Evolutionary conservation across 2,888 invertebrate genomes (phyloP), one percentile per base, ranked within the genome.

Genomic region (Amaurobius ferox): DNA sequence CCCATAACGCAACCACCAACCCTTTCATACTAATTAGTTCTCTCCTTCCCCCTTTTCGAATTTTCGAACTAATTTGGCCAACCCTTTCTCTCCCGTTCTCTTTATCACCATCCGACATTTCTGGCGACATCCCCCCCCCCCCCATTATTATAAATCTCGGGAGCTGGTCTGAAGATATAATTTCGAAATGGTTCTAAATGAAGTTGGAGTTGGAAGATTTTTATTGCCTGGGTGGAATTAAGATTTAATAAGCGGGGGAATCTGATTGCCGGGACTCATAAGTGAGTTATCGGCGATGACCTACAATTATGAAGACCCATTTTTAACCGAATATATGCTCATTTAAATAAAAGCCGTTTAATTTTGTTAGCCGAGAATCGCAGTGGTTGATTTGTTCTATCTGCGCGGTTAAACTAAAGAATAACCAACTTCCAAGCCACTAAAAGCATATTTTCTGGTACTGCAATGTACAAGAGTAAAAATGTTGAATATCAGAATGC

Each of bases 21-120:
- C 55, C 55, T 55, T 55, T 55, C 55, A 55, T 55, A 23, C 55
- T 55, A 55, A 55, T 55, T 55, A 23, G 55, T 55, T 55, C 55
- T 23, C 23, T 55, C 55, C 55, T 23, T 23, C 7, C 55, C 23
- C 23, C 23, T 16, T 44, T 44, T 11, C 44, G 23, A 23, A 55
- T 23, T 16, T 55, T 55, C 23, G 23, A 55, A 55, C 23, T 55
- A 55, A 55, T 55, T 55, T 55, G 16, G 55, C 16, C 55, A 55
- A 55, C 55, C 23, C 55, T 55, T 55, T 55, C 55, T 23, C 44
- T 44, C 11, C 44, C 44, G 16, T 44, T 35, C 35, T 35, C 35
- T 35, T 35, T 11, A 35, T 35, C 35, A 11, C 44, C 2, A 16
- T 44, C 44, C 44, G 44, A 11, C 44, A 44, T 44, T 44, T 44